Percentiles rank a stretch among this genome's conserved stretches.
Conservation (phyloP, 2,797 vertebrate genomes). For the Sarcophilus harrisii region DNA sequence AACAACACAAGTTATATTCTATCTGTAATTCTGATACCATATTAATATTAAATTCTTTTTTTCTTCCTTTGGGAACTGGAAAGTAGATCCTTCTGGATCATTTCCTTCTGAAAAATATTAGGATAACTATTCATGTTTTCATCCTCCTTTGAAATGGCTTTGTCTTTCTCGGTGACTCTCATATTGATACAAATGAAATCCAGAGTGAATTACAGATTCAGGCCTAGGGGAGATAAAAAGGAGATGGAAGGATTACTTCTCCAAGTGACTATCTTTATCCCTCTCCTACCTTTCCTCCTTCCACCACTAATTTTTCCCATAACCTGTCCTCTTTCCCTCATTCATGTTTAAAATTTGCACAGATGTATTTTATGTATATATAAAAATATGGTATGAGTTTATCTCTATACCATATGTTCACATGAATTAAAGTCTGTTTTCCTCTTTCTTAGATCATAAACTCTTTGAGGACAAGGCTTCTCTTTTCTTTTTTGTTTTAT, state of each 20-base stretch:
- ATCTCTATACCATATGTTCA: background rate
- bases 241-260: background rate
- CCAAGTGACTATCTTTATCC: background rate
- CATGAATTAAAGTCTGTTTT: background rate
- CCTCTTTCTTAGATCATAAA: background rate
- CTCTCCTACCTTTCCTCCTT: background rate
- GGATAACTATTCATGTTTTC: background rate
- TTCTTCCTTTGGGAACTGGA: background rate
- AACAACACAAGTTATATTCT: background rate
- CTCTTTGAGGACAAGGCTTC: background rate
- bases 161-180: background rate
- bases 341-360: background rate
- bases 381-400: background rate
- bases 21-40: background rate
- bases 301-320: background rate
- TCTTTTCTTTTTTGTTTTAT: slow-evolving; percentile 31
- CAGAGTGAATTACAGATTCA: background rate
- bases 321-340: slow-evolving; percentile 6
- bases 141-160: background rate
- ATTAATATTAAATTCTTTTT: background rate
- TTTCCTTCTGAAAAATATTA: background rate
- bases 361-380: slow-evolving; percentile 10
- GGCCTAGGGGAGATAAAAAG: background rate
- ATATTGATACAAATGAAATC: background rate
- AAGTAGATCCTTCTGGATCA: background rate